Conservation (phyloP, 2,113 vertebrate species). For the Formicarius rufipectus region DNA sequence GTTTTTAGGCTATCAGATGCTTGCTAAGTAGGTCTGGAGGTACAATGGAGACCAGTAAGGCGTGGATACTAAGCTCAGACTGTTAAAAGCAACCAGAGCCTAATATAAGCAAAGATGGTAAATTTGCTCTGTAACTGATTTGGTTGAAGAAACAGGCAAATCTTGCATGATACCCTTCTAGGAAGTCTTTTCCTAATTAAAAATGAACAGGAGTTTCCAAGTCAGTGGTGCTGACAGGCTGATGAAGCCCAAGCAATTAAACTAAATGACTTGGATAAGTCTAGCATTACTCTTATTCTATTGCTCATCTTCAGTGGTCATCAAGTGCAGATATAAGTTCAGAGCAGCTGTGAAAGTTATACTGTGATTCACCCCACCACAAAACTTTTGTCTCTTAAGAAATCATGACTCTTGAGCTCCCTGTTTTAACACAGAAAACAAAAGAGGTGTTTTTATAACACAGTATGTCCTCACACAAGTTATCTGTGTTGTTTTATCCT, state of each 20-base stretch:
- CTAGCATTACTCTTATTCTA: not conserved
- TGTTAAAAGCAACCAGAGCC: not conserved
- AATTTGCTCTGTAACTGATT: not conserved
- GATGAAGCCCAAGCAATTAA: not conserved
- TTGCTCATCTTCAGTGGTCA: not conserved
- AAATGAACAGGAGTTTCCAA: not conserved
- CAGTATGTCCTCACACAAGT: not conserved
- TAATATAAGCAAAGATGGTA: not conserved
- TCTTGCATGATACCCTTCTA: not conserved
- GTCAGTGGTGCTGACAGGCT: not conserved
- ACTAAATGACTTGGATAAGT: accelerated
- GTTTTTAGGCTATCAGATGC: not conserved
- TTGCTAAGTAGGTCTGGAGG: not conserved
- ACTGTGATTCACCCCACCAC: too few relatives aligned
- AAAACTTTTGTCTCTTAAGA: not conserved
- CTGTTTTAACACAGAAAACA: not conserved
- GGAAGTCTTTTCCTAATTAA: not conserved
- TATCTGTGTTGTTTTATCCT: not conserved
- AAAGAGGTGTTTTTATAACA: not conserved
- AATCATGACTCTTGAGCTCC: not conserved
- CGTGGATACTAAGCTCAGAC: not conserved
- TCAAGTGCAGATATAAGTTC: not conserved
- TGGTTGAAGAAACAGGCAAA: not conserved
- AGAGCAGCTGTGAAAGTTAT: not conserved
- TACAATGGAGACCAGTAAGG: not conserved